Base-by-base conservation (phyloP, 1,140 invertebrate species). In the Drosophila cardini region DNA sequence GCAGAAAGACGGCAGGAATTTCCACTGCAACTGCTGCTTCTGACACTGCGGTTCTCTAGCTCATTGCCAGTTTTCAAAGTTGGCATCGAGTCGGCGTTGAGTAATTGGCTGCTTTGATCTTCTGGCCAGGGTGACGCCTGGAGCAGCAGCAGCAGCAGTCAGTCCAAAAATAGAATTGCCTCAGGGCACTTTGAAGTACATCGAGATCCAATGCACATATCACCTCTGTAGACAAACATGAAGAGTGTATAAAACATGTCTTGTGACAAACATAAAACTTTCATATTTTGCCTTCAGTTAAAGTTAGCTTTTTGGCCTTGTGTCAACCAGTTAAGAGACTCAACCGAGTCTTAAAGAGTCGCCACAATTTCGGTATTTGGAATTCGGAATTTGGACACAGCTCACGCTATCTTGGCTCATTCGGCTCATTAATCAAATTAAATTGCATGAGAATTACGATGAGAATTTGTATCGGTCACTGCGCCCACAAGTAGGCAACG, bases 21-120 rank as follows among this genome's bases (percentile, higher is more conserved):
- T 42, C 11, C 2, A 21, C 48, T 52, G 13, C 21, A 26, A 2
- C n/a, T n/a, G 7, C 48, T 50, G 52, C 38, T n/a, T n/a, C n/a
- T 43, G 42, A 50, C 50, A 57, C 52, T 62, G 79, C 80, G 84
- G 84, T 76, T 87, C 84, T 87, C 76, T 89, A 89, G 84, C 84
- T 84, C 84, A 87, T 87, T 87, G 84, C 76, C 84, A 80, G 78
- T 72, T 83, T 89, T 83, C 64, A 86, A 81, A 86, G 48, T 46
- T 62, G 63, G 52, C 78, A 53, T 74, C 68, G 70, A 26, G 21
- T 72, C 72, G 73, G 72, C 84, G 69, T 80, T 84, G 84, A 84
- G 84, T 89, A 87, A 89, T 89, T 89, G 84, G 81, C 78, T 72
- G 64, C 77, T 89, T 87, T 87, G 84, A 87, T 87, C 83, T 87